Percentiles rank a stretch among this genome's conserved stretches.
Evolutionary conservation across 2,888 invertebrate species (phyloP).

Genomic region (Patella depressa): DNA sequence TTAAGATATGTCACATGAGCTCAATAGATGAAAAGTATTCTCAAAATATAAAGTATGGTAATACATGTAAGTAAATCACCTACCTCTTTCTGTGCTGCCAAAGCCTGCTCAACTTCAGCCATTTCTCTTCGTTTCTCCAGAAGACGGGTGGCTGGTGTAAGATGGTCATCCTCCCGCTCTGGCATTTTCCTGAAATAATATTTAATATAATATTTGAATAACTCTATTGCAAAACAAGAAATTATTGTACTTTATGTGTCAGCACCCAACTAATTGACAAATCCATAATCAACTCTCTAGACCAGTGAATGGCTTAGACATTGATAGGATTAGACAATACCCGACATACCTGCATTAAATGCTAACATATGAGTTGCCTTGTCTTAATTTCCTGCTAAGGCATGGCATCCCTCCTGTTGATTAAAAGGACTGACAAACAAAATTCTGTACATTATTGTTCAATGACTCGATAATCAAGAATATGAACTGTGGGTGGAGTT

Average conservation of each 20-base stretch:
- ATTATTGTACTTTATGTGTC: neutral
- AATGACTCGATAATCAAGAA: too few species aligned
- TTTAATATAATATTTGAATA: neutral
- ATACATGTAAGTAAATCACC: neutral
- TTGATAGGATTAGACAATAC: too few species aligned
- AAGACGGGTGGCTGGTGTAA: constrained; percentile 71
- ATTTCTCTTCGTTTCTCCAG: constrained; percentile 71
- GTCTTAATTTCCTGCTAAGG: too few species aligned
- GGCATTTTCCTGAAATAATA: constrained; percentile 68
- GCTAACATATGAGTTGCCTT: too few species aligned
- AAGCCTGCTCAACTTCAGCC: constrained; percentile 71
- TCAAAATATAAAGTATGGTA: neutral
- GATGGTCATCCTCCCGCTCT: constrained; percentile 71
- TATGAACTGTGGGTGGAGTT: too few species aligned
- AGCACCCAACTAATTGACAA: neutral
- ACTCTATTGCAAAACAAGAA: neutral
- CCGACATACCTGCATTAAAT: too few species aligned
- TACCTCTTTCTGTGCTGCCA: constrained; percentile 71
- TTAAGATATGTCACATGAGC: neutral
- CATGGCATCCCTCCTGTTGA: too few species aligned
- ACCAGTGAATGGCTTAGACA: too few species aligned
- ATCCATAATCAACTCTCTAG: too few species aligned
- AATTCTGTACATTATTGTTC: too few species aligned
- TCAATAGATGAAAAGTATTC: constrained; percentile 6
- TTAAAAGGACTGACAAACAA: too few species aligned